Percentiles rank a stretch among this genome's conserved stretches.
Evolutionary conservation across 2,113 vertebrate genomes (phyloP).

Genomic region (Haemorhous mexicanus): DNA sequence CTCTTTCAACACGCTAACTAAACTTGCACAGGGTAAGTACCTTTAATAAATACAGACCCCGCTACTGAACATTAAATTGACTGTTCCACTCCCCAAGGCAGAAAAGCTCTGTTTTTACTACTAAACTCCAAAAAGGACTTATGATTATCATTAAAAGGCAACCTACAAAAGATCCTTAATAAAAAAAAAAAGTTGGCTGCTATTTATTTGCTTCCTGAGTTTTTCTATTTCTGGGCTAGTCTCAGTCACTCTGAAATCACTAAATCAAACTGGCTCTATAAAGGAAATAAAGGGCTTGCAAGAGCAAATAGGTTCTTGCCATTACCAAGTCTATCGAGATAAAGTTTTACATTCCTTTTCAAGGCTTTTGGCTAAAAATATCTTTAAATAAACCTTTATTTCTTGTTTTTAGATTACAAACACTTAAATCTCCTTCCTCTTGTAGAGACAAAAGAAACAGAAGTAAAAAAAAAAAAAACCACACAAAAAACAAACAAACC

Average conservation of each 20-base stretch:
- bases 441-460: not conserved
- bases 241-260: not conserved
- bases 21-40: not conserved
- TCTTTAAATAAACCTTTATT: not conserved
- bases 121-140: not conserved
- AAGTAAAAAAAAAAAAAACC: not conserved
- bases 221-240: not conserved
- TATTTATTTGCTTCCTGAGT: not conserved
- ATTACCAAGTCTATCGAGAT: not conserved
- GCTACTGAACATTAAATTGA: not conserved
- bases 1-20: not conserved
- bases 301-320: not conserved
- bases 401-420: not conserved
- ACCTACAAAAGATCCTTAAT: not conserved
- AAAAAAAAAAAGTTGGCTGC: not conserved
- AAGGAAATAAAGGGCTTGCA: not conserved
- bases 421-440: not conserved
- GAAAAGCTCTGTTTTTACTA: not conserved
- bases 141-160: not conserved
- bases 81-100: not conserved
- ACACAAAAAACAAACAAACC: not conserved
- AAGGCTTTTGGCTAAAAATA: not conserved
- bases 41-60: not conserved
- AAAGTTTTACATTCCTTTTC: not conserved
- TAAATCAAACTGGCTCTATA: not conserved